These are phyloP conservation scores for Aleiodes alternator DNA, from an alignment of 2,888 invertebrate genomes.

Conservation along the genomic window DNA sequence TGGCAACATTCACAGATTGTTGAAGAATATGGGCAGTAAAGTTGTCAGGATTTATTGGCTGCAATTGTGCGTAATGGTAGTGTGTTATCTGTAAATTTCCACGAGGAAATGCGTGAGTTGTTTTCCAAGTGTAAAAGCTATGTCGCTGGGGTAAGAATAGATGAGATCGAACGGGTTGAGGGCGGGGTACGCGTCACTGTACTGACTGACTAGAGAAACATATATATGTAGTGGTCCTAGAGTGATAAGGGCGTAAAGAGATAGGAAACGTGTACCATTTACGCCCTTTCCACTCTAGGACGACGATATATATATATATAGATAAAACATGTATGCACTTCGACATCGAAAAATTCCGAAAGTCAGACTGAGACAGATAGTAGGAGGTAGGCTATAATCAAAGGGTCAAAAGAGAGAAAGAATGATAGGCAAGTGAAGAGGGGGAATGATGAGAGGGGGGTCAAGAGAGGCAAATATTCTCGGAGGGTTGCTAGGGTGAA, in stretches of 20 bases:
- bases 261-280: too few relatives aligned
- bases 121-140: slow-evolving; percentile 13
- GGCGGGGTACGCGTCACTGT: slow-evolving; percentile 28
- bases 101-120: slow-evolving; percentile 32
- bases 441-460: background rate
- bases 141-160: slow-evolving; percentile 41
- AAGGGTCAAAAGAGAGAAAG: slow-evolving; percentile 30
- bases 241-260: too few relatives aligned
- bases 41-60: background rate
- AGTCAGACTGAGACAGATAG: slow-evolving; percentile 16
- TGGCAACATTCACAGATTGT: background rate
- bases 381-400: slow-evolving; percentile 10
- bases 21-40: background rate
- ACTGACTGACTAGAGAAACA: background rate
- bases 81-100: slow-evolving; percentile 1
- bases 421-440: background rate
- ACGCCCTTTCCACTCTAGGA: too few relatives aligned
- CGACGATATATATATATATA: too few relatives aligned
- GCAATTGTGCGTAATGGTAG: background rate
- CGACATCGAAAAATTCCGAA: slow-evolving; percentile 11
- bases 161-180: slow-evolving; percentile 40
- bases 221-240: too few relatives aligned
- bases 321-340: slow-evolving; percentile 14
- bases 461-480: slow-evolving; percentile 41
- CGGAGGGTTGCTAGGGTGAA: slow-evolving; percentile 36